Evolutionary conservation across 2,888 invertebrate species (phyloP), one percentile per base, ranked within the genome.

Genomic region (Zygothrica quintamaculata): DNA sequence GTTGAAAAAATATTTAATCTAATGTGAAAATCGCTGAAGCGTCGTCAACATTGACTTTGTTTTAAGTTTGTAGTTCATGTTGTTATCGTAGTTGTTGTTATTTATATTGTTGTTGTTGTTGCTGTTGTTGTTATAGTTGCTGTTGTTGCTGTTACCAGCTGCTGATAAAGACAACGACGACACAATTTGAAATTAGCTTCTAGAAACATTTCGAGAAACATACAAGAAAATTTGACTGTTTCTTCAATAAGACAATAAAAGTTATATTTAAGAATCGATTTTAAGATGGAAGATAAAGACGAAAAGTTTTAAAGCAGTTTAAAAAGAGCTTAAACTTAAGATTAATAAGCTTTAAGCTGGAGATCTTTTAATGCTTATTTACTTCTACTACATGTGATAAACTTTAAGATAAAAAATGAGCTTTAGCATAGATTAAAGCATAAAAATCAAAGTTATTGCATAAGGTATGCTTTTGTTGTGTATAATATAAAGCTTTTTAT

Each of bases 1-100:
- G 77, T 77, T 61, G 74, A 80, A 71, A 65, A 68, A 65, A 74
- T 74, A 82, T 85, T 84, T 84, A 79, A 84, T 87, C 82, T 82
- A 82, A 87, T 82, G 82, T 82, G 87, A 82, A 82, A 82, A 82
- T 82, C 82, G 71, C 74, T 84, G 71, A 69, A 86, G 87, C 80
- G 77, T 86, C 87, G 57, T 74, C 81, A 77, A 59, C 77, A 74
- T 77, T 86, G 64, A 68, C 57, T 70, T 65, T 74, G 77, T 65
- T 65, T 72, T 43, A 56, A 51, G 56, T 70, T 60, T 46, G 55
- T 51, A 29, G 39, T 47, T 25, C 42, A 42, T 53, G 53, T 65
- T 25, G 52, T 31, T 22, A 50, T 47, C 68, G 59, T 47, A 39
- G 55, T 43, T 57, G 43, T 46, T 48, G 31, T 29, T 42, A 7